Evolutionary conservation across 2,113 vertebrate species (phyloP).

Genomic region (Nycticebus coucang): DNA sequence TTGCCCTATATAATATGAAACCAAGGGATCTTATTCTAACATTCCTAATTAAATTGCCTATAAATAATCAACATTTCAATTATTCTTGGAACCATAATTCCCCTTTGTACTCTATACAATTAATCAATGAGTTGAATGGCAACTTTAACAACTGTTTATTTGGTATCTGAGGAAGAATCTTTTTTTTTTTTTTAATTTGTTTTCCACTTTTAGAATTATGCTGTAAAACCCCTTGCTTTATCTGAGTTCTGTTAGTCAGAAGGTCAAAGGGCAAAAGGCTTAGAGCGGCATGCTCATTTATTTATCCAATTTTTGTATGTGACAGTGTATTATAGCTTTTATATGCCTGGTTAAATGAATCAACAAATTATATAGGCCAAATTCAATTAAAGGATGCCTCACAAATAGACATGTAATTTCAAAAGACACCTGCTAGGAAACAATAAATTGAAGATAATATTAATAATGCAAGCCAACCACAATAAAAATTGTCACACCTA

Average conservation of each 20-base stretch:
- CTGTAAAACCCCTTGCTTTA: not conserved
- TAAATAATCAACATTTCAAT: not conserved
- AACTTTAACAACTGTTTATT: not conserved
- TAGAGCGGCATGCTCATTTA: not conserved
- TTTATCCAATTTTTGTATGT: not conserved
- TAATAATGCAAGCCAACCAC: not conserved
- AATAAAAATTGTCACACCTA: not conserved
- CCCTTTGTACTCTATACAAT: not conserved
- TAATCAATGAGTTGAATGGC: not conserved
- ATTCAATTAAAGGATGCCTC: not conserved
- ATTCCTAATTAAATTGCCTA: not conserved
- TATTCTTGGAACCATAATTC: not conserved
- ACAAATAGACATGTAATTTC: not conserved
- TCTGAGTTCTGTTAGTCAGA: not conserved
- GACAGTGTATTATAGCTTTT: not conserved
- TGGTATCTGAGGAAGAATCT: not conserved
- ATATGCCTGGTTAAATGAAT: not conserved
- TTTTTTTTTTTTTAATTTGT: not conserved
- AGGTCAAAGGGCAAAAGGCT: not conserved
- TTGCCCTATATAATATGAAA: not conserved
- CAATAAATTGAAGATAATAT: not conserved
- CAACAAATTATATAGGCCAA: not conserved
- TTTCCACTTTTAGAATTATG: not conserved
- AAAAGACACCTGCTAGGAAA: not conserved
- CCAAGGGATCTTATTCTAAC: not conserved